These are phyloP conservation scores for Thereva nobilitata DNA, from an alignment of 2,888 invertebrate species.

Conservation along the genomic window DNA sequence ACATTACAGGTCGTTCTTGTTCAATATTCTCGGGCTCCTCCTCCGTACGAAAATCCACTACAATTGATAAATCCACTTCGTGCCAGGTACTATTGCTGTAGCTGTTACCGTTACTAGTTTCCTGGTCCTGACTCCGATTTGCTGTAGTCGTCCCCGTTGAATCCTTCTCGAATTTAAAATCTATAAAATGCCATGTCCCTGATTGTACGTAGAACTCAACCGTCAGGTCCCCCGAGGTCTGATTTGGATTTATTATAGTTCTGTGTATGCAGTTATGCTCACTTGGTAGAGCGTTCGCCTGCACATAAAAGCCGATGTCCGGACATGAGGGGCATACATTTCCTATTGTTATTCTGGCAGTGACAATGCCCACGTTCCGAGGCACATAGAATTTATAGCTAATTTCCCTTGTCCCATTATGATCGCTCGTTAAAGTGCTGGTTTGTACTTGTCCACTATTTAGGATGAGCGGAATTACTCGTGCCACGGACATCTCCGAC, in stretches of 20 bases:
- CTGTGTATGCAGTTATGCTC: slow-evolving; percentile 60
- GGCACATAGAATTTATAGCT: slow-evolving; percentile 63
- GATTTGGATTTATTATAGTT: slow-evolving; percentile 60
- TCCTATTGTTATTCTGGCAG: slow-evolving; percentile 52
- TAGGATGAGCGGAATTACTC: slow-evolving; percentile 54
- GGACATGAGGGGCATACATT: slow-evolving; percentile 59
- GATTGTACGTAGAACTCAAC: slow-evolving; percentile 63
- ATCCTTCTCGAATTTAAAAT: slow-evolving; percentile 51
- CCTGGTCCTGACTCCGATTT: slow-evolving; percentile 36
- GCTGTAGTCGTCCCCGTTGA: slow-evolving; percentile 7
- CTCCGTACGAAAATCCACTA: slow-evolving; percentile 49
- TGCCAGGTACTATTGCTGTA: slow-evolving; percentile 37
- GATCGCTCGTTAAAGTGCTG: slow-evolving; percentile 51
- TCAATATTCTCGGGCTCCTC: slow-evolving; percentile 37
- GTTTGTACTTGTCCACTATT: slow-evolving; percentile 52
- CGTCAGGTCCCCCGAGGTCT: slow-evolving; percentile 53
- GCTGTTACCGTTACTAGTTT: slow-evolving; percentile 25
- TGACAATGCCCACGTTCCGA: slow-evolving; percentile 51
- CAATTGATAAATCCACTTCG: slow-evolving; percentile 48
- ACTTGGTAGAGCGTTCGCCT: slow-evolving; percentile 62
- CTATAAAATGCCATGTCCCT: slow-evolving; percentile 65
- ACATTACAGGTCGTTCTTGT: slow-evolving; percentile 48
- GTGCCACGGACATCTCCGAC: slow-evolving; percentile 67
- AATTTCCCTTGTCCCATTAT: slow-evolving; percentile 47
- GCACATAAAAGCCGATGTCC: slow-evolving; percentile 60